phyloP scores from a whole-genome alignment of 2,113 vertebrate species.

The Ia io region DNA sequence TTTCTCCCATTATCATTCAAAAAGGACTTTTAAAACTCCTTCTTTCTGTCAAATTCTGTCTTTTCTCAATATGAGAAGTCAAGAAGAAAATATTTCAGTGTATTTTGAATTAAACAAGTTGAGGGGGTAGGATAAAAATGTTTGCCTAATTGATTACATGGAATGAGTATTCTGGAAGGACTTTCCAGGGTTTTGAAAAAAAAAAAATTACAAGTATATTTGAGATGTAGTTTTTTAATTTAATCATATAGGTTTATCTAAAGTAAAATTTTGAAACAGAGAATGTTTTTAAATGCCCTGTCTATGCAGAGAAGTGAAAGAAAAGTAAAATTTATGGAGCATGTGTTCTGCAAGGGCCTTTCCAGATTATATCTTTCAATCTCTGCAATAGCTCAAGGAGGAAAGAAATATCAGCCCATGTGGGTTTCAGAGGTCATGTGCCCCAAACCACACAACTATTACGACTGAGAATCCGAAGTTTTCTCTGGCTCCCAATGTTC shows the following conservation, averaged over 20 bases:
- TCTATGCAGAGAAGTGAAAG: neutral
- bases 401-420: neutral
- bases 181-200: neutral
- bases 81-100: conserved; percentile 41
- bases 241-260: neutral
- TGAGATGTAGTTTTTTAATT: neutral
- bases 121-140: neutral
- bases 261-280: conserved; percentile 5
- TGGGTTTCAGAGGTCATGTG: neutral
- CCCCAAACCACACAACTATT: neutral
- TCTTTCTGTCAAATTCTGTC: conserved; percentile 55
- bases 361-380: neutral
- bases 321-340: neutral
- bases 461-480: neutral
- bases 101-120: conserved; percentile 14
- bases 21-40: conserved; percentile 27
- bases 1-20: conserved; percentile 60
- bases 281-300: neutral
- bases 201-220: neutral
- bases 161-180: neutral
- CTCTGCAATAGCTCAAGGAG: neutral
- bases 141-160: neutral
- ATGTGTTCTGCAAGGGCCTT: neutral
- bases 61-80: conserved; percentile 28
- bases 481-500: neutral